Evolutionary conservation across 2,888 invertebrate species (phyloP).

Genomic region (Amphipyra berbera): DNA sequence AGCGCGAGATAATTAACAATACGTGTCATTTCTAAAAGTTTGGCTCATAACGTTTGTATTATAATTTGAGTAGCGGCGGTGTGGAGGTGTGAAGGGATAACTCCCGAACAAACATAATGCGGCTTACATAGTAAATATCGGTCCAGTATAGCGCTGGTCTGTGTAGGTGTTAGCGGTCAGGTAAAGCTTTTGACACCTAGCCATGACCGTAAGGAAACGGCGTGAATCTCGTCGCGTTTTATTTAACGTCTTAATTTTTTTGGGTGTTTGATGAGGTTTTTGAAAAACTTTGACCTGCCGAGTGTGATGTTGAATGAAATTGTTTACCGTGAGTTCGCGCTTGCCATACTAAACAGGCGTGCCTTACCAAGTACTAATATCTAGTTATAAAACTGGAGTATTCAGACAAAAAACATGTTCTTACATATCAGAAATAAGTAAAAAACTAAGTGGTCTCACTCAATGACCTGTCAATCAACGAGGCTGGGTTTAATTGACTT

Average conservation of each 20-base stretch:
- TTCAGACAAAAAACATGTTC: slow-evolving; percentile 51
- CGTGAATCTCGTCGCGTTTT: slow-evolving; percentile 85
- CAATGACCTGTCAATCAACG: slow-evolving; percentile 72
- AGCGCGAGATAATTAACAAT: slow-evolving; percentile 56
- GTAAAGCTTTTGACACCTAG: slow-evolving; percentile 90
- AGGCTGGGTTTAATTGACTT: slow-evolving; percentile 61
- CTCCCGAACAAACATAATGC: slow-evolving; percentile 83
- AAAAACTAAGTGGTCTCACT: slow-evolving; percentile 57
- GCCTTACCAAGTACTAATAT: slow-evolving; percentile 40
- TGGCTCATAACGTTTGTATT: slow-evolving; percentile 76
- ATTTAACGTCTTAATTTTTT: slow-evolving; percentile 82
- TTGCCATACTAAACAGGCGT: slow-evolving; percentile 36
- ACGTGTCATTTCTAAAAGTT: slow-evolving; percentile 75
- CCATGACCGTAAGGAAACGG: slow-evolving; percentile 74
- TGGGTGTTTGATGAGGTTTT: slow-evolving; percentile 75
- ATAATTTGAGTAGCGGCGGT: slow-evolving; percentile 84
- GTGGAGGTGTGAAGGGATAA: slow-evolving; percentile 87
- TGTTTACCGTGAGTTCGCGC: slow-evolving; percentile 54
- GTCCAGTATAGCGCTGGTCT: slow-evolving; percentile 68
- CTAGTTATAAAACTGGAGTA: slow-evolving; percentile 39
- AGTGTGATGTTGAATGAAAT: slow-evolving; percentile 72
- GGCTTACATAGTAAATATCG: slow-evolving; percentile 82
- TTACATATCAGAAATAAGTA: slow-evolving; percentile 34
- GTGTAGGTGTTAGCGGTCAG: slow-evolving; percentile 85
- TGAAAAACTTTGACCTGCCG: slow-evolving; percentile 65